These are phyloP conservation scores for Macrosiphum euphorbiae DNA, from an alignment of 2,888 invertebrate genomes.

Conservation along the genomic window DNA sequence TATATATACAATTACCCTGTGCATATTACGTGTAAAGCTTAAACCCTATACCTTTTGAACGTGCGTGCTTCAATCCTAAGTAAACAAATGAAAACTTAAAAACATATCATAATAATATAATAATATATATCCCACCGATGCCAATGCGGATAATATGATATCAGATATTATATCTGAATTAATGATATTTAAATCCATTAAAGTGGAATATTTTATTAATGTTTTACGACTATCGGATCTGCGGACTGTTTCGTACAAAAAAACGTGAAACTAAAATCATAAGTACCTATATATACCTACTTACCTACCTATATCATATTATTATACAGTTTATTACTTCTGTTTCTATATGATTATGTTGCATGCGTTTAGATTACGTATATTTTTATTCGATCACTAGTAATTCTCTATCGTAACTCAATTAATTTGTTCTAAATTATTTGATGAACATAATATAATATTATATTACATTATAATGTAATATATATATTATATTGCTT, in stretches of 20 bases:
- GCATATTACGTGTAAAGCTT: neutral
- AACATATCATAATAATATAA: neutral
- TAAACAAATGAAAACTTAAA: slow-evolving; percentile 1
- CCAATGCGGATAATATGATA: neutral
- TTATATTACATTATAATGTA: too few species aligned
- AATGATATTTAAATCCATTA: neutral
- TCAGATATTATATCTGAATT: neutral
- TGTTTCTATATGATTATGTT: neutral
- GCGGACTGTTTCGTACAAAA: neutral
- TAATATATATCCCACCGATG: neutral
- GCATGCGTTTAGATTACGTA: neutral
- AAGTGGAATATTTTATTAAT: neutral
- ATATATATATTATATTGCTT: neutral
- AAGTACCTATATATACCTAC: neutral
- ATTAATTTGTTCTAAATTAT: neutral
- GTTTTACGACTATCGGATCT: neutral
- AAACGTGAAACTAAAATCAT: neutral
- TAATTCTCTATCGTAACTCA: neutral
- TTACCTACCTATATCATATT: neutral
- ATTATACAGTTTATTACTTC: neutral
- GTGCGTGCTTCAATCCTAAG: neutral
- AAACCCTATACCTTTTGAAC: neutral
- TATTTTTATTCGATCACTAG: neutral
- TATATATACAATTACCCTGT: neutral
- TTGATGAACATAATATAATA: neutral